A percentile compares a stretch with the other conserved stretches of the same genome.
Conservation (phyloP, 2,113 vertebrate species). For the Cebidichthys violaceus region DNA sequence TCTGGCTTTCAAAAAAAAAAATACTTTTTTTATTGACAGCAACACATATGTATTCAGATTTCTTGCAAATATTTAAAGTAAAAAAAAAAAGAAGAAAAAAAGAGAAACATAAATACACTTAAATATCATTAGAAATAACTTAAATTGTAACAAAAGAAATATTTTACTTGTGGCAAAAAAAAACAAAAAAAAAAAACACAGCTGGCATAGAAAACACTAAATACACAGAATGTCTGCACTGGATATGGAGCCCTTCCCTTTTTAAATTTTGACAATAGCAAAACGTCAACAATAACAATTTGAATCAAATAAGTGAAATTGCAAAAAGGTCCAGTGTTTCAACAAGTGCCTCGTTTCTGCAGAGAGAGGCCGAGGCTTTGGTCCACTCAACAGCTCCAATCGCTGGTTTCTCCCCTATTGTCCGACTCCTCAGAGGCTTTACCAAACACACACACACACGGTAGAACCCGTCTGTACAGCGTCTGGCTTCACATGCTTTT, state of each 20-base stretch:
- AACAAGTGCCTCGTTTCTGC: conserved; percentile 78
- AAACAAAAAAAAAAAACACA: conserved; percentile 62
- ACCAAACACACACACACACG: conserved; percentile 66
- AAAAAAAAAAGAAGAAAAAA: conserved; percentile 58
- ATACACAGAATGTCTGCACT: conserved; percentile 74
- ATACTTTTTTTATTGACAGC: conserved; percentile 81
- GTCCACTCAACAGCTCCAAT: conserved; percentile 62
- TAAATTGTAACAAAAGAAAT: conserved; percentile 80
- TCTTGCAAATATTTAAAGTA: conserved; percentile 67
- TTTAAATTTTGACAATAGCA: conserved; percentile 70
- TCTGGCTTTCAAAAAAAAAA: conserved; percentile 74
- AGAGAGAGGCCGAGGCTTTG: conserved; percentile 62
- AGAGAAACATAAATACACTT: conserved; percentile 83
- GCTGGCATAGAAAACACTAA: conserved; percentile 72
- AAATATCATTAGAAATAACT: conserved; percentile 84
- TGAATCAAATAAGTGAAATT: conserved; percentile 68
- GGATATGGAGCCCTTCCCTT: conserved; percentile 79
- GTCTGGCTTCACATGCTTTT: conserved; percentile 58
- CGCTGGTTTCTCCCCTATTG: conserved; percentile 42
- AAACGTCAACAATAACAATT: conserved; percentile 73
- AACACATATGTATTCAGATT: conserved; percentile 71
- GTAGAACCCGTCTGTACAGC: conserved; percentile 59
- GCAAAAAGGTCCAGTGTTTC: conserved; percentile 80
- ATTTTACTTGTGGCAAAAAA: conserved; percentile 71
- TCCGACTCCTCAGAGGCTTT: conserved; percentile 49